Base-by-base conservation (phyloP, 2,797 vertebrate genomes). In the Leptatherina wallacei region DNA sequence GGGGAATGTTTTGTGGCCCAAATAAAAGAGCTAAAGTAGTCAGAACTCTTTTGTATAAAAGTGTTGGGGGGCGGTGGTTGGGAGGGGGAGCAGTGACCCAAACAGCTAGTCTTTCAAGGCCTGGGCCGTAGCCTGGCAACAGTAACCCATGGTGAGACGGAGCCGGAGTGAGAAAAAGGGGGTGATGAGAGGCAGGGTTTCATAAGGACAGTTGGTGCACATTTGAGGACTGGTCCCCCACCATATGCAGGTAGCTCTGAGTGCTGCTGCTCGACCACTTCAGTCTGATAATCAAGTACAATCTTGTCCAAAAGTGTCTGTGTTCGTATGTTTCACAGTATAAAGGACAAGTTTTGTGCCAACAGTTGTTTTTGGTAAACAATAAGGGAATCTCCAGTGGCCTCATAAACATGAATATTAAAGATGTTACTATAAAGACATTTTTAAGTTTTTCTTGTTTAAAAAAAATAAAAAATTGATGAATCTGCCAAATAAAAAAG, bases 11-110 rank as follows among this genome's bases (percentile, higher is more conserved):
- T 94, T 95, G 94, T 94, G 94, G 92, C 83, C 93, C 93, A 94
- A 94, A 95, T 95, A 95, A 95, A 95, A 94, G 94, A 94, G 85
- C 94, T 90, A 94, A 95, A 95, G 94, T 94, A 95, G 93, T 95
- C 93, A 94, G 93, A 94, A 95, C 89, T 88, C 92, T 88, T 95
- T 95, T 96, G 95, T 95, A 93, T 93, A 77, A 88, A 90, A 85
- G 91, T 83, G 85, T 87, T 89, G 82, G 81, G 81, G 85, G 73
- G 77, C 14, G 60, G 61, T 44, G 44, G 55, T 30, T 55, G 75
- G 78, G 49, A 51, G 75, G 77, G 90, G 88, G 89, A 70, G 90
- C 93, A 93, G 90, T 95, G 94, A 94, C 94, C 94, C 94, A 95
- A 95, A 94, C 94, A 94, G 92, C 89, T 91, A 89, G 93, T 93